Base-by-base conservation (phyloP, 2,113 vertebrate genomes). In the Sceloporus tristichus region DNA sequence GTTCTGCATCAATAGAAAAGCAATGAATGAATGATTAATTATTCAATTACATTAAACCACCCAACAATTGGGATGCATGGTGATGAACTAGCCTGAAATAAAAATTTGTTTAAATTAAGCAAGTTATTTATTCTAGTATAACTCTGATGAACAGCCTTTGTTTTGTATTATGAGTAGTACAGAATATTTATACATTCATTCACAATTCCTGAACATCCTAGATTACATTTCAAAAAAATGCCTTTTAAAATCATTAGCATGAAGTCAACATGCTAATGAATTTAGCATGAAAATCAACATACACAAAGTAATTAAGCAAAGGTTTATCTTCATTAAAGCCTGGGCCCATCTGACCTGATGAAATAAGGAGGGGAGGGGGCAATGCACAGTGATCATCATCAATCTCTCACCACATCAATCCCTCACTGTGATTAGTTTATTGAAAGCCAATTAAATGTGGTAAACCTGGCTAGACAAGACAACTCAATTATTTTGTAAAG, bases 381-480 rank as follows among this genome's bases (percentile, higher is more conserved):
- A 81, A 91, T 80, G 5, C 88, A 56, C 74, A 91, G 90, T 85
- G 79, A 90, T 73, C 76, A 89, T 66, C 54, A 89, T 90, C 70
- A 92, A 90, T 92, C 85, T 83, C 70, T 75, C 87, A 80, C 48
- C 65, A 88, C 38, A 29, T 18, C 34, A 34, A 34, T 21, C 79
- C 0, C 0, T 85, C 89, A 27, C 34, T 84, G 54, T 71, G 78
- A 91, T 94, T 87, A 95, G 86, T 78, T 92, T 34, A 88, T 65
- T 85, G 87, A 95, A 88, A 94, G 90, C 25, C 78, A 92, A 92
- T 91, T 91, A 92, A 92, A 87, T 0, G 9, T 23, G 86, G 11
- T 21, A 90, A 90, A 70, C 53, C 27, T 62, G 29, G 29, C 56
- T 87, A 89, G 53, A 90, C 85, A 42, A 91, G 85, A 89, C 93